Conservation (phyloP, 2,113 vertebrate species). For the Poecilia latipinna region DNA sequence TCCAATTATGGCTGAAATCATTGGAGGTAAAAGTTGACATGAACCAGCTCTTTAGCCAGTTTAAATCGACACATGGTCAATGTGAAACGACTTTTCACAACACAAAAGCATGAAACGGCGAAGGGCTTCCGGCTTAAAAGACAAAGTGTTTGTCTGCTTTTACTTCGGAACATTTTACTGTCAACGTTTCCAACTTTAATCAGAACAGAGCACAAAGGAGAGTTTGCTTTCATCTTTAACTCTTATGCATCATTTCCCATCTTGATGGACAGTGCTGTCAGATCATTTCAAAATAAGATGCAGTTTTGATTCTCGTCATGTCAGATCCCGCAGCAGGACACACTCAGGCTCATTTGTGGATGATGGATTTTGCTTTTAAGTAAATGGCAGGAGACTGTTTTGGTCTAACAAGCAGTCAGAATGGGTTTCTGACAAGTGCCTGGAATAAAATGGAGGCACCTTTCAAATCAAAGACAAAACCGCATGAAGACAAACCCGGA, state of each 20-base stretch:
- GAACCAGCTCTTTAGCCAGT: not conserved
- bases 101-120: not conserved
- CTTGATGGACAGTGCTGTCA: slow-evolving; percentile 30
- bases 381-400: slow-evolving; percentile 62
- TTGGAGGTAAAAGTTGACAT: not conserved
- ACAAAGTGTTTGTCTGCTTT: not conserved
- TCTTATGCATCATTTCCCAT: slow-evolving; percentile 11
- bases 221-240: slow-evolving; percentile 3
- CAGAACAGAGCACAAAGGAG: slow-evolving; percentile 5
- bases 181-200: slow-evolving; percentile 9
- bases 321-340: slow-evolving; percentile 39
- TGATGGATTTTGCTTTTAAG: slow-evolving; percentile 69
- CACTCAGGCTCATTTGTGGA: slow-evolving; percentile 57
- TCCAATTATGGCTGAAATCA: not conserved
- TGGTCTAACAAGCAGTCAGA: slow-evolving; percentile 56
- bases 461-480: slow-evolving; percentile 36
- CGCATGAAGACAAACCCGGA: slow-evolving; percentile 18
- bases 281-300: slow-evolving; percentile 45
- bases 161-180: not conserved
- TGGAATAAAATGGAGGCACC: slow-evolving; percentile 42
- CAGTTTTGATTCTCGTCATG: slow-evolving; percentile 24
- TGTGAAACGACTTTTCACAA: not conserved
- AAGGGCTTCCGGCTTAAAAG: too few relatives aligned
- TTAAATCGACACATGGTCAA: not conserved
- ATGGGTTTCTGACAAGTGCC: slow-evolving; percentile 44